Evolutionary conservation across 2,888 invertebrate species (phyloP).

Genomic region (Drosophila ustulata): DNA sequence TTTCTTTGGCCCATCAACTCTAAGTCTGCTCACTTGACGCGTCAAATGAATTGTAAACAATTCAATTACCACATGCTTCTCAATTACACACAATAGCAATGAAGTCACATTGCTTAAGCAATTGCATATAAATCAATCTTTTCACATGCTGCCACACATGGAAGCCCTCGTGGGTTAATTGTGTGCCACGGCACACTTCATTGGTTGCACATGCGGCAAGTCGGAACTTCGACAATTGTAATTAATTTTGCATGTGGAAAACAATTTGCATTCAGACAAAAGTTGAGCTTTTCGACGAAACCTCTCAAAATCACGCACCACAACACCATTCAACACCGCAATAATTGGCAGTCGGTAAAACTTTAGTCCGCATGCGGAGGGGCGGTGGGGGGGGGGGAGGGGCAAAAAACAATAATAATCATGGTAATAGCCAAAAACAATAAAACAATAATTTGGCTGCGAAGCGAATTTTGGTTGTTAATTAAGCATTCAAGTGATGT

Average conservation of each 20-base stretch:
- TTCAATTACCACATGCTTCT: slow-evolving; percentile 7
- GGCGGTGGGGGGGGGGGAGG: background rate
- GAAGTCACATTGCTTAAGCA: slow-evolving; percentile 7
- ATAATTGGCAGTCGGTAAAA: slow-evolving; percentile 44
- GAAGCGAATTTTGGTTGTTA: slow-evolving; percentile 40
- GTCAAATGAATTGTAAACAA: slow-evolving; percentile 11
- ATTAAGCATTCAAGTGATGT: slow-evolving; percentile 45
- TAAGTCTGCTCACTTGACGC: background rate
- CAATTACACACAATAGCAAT: background rate
- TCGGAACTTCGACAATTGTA: slow-evolving; percentile 48
- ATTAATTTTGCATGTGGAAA: slow-evolving; percentile 62
- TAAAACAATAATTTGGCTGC: slow-evolving; percentile 12
- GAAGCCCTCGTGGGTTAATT: slow-evolving; percentile 31
- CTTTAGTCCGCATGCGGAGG: background rate
- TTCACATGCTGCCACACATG: background rate
- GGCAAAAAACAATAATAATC: slow-evolving; percentile 32
- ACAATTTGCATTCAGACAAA: slow-evolving; percentile 33
- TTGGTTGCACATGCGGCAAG: slow-evolving; percentile 38
- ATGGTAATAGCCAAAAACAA: slow-evolving; percentile 3
- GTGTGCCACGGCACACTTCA: slow-evolving; percentile 37
- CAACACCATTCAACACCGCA: slow-evolving; percentile 9
- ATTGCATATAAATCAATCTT: slow-evolving; percentile 30
- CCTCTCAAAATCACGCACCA: slow-evolving; percentile 31
- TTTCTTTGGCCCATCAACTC: background rate
- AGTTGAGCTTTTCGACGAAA: slow-evolving; percentile 8